phyloP scores from a whole-genome alignment of 2,797 vertebrate genomes.

The Phrynocephalus guinanensis region DNA sequence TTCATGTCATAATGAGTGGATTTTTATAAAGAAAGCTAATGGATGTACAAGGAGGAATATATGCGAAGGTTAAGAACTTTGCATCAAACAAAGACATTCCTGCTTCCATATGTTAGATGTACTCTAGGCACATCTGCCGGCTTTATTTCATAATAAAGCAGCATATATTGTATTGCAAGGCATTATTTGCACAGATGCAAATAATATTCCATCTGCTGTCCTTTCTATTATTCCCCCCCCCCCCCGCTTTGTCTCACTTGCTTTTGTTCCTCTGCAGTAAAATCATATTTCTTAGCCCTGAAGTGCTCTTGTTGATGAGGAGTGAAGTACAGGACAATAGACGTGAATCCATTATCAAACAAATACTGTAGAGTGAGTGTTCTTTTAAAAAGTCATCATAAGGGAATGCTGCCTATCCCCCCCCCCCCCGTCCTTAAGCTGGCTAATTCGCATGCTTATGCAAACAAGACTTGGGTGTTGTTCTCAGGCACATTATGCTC shows the following conservation, averaged over 20 bases:
- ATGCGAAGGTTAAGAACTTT: conserved; percentile 60
- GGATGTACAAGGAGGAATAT: conserved; percentile 59
- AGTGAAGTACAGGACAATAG: conserved; percentile 74
- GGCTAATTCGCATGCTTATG: conserved; percentile 69
- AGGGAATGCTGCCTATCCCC: conserved; percentile 68
- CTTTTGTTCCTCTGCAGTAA: conserved; percentile 75
- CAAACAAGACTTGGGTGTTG: conserved; percentile 67
- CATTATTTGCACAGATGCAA: conserved; percentile 77
- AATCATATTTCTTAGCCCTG: conserved; percentile 70
- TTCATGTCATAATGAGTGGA: conserved; percentile 53
- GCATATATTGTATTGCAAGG: conserved; percentile 57
- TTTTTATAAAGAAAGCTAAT: conserved; percentile 59
- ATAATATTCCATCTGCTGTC: conserved; percentile 69
- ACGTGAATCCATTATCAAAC: conserved; percentile 80
- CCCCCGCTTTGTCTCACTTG: not conserved
- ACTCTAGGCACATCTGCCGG: conserved; percentile 64
- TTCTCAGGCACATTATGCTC: conserved; percentile 46
- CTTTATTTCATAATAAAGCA: conserved; percentile 65
- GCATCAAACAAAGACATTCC: conserved; percentile 56
- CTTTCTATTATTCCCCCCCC: too few relatives aligned
- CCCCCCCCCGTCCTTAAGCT: conserved; percentile 61
- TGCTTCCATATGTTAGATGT: conserved; percentile 17
- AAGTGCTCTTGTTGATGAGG: conserved; percentile 75
- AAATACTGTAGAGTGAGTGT: conserved; percentile 76
- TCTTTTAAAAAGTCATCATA: conserved; percentile 64